A percentile compares a stretch with the other conserved stretches of the same genome.
These are phyloP conservation scores for Lacanobia wlatinum DNA, from an alignment of 2,888 invertebrate species.

Conservation along the genomic window DNA sequence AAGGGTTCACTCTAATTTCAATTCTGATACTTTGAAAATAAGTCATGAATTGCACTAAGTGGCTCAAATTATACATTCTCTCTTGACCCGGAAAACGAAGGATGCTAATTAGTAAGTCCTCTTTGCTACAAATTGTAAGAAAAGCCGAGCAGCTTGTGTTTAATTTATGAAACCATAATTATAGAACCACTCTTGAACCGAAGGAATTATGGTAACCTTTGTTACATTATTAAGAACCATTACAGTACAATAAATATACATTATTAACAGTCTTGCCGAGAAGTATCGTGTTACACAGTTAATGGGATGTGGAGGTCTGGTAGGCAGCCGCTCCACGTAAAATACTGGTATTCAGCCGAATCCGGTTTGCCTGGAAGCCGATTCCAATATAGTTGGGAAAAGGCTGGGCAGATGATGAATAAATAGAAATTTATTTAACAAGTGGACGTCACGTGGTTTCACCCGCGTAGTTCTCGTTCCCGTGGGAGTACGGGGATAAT, in stretches of 20 bases:
- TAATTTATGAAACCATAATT: slow-evolving; percentile 36
- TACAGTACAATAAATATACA: neutral
- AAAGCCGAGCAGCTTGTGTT: slow-evolving; percentile 16
- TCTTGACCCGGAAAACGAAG: slow-evolving; percentile 9
- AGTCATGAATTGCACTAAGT: neutral
- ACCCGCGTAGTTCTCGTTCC: too few relatives aligned
- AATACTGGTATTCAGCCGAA: too few relatives aligned
- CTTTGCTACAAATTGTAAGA: slow-evolving; percentile 27
- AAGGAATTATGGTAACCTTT: slow-evolving; percentile 11
- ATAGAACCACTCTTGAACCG: neutral
- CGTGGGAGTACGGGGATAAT: too few relatives aligned
- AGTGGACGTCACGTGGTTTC: too few relatives aligned
- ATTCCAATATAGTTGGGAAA: too few relatives aligned
- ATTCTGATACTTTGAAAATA: neutral
- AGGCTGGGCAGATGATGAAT: too few relatives aligned
- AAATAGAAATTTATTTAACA: too few relatives aligned
- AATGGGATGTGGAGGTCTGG: too few relatives aligned
- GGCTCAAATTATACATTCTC: neutral
- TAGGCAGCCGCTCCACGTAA: too few relatives aligned
- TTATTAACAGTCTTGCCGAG: neutral
- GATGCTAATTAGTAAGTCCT: slow-evolving; percentile 19
- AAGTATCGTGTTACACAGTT: too few relatives aligned
- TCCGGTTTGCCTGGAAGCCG: too few relatives aligned
- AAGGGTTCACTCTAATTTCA: neutral
- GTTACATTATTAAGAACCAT: neutral